Base-by-base conservation (phyloP, 2,113 vertebrate species). In the Etia nguti region DNA sequence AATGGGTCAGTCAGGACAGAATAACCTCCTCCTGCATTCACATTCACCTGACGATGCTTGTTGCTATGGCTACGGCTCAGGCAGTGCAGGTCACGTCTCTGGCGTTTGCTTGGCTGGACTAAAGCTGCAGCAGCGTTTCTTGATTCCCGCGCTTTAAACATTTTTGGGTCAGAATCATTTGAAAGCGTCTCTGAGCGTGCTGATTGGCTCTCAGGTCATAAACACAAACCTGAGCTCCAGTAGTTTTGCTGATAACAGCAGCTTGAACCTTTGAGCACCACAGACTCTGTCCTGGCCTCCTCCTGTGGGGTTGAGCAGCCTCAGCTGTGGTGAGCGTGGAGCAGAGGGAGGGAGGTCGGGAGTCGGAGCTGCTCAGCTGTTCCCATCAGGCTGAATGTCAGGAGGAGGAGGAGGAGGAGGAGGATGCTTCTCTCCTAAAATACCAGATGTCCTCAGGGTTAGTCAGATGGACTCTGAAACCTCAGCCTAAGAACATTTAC, bases 351-450 rank as follows among this genome's bases (percentile, higher is more conserved):
- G 68, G 56, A 24, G 83, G 54, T 48, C 4, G 79, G 9, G 70
- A 87, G 18, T 60, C 77, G 29, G 46, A 70, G 80, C 62, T 10
- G 85, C 88, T 82, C 90, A 90, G 91, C 81, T 82, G 77, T 50
- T 81, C 81, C 84, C 82, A 75, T 90, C 68, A 46, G 68, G 82
- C 38, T 93, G 88, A 91, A 91, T 94, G 89, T 93, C 90, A 86
- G 79, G 80, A 84, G 24, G 83, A 85, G 80, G 86, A 85, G 90
- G 60, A 68, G 90, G 87, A 85, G 91, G 38, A 13, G 57, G 65
- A 6, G 5, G 43, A 31, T 31, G 20, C 36, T 60, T 52, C 16
- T 10, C 48, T 18, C 75, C 46, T 20, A 43, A 83, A 70, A 89
- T 86, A 89, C 54, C 86, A 86, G 82, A 92, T 83, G 82, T 87